These are phyloP conservation scores for Falcunculus frontatus DNA, from an alignment of 2,113 vertebrate species.

Conservation along the genomic window DNA sequence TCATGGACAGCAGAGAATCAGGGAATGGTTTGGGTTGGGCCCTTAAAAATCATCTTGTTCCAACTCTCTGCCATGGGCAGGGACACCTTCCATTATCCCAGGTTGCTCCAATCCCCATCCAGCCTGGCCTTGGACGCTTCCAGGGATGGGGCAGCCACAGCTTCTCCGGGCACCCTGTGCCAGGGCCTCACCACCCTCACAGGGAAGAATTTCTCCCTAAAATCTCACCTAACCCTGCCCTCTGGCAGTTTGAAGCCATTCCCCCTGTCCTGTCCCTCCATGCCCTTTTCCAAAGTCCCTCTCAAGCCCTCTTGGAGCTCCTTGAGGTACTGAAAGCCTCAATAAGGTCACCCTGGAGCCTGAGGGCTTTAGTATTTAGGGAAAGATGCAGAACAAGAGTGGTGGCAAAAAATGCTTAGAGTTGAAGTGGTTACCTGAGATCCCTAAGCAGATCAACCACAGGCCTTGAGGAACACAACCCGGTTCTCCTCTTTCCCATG, in stretches of 20 bases:
- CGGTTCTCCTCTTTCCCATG: neutral
- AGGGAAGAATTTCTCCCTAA: neutral
- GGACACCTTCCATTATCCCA: neutral
- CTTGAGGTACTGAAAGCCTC: neutral
- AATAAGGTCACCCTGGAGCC: neutral
- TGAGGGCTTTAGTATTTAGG: neutral
- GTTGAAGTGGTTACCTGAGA: neutral
- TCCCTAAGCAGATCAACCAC: neutral
- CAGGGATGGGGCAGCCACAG: neutral
- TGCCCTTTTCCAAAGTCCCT: neutral
- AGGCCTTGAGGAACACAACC: neutral
- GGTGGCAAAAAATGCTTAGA: neutral
- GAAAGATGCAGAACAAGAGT: neutral
- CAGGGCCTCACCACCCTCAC: fast-evolving
- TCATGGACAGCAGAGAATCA: neutral
- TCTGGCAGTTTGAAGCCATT: neutral
- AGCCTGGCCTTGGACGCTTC: fast-evolving
- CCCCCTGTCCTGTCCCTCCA: neutral
- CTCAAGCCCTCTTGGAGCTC: neutral
- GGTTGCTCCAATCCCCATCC: fast-evolving
- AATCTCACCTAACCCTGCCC: neutral
- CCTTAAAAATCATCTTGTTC: neutral
- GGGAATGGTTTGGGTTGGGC: neutral
- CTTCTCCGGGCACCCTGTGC: neutral
- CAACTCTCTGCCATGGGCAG: neutral